These are phyloP conservation scores for Stichodactyla helianthus DNA, from an alignment of 64 coral and sea anemone genomes.

Conservation along the genomic window DNA sequence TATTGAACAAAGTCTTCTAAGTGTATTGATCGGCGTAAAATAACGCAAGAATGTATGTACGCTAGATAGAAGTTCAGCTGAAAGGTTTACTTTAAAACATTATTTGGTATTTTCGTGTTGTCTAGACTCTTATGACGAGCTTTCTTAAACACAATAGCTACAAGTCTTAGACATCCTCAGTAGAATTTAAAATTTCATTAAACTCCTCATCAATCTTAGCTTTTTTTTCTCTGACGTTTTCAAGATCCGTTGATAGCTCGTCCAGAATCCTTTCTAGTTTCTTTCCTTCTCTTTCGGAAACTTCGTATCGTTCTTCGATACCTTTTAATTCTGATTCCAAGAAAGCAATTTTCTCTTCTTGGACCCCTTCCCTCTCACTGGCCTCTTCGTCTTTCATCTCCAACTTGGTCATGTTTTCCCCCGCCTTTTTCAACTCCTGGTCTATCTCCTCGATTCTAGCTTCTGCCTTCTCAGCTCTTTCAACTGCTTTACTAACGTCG, in stretches of 20 bases:
- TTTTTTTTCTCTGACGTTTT: constrained; percentile 27
- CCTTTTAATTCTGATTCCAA: constrained; percentile 23
- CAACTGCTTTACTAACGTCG: constrained; percentile 22
- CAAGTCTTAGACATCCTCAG: neutral
- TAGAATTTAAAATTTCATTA: neutral
- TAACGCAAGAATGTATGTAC: constrained; percentile 4
- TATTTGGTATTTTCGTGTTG: neutral
- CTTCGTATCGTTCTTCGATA: constrained; percentile 7
- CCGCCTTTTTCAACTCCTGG: constrained; percentile 33
- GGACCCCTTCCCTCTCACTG: constrained; percentile 27
- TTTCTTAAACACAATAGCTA: neutral
- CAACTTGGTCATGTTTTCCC: constrained; percentile 51
- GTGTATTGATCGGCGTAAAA: neutral
- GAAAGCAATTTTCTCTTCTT: constrained; percentile 38
- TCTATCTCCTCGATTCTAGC: constrained; percentile 17
- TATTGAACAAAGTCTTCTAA: no score
- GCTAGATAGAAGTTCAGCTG: neutral
- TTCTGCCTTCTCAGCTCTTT: constrained; percentile 24
- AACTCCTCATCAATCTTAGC: constrained; percentile 19
- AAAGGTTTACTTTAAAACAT: constrained; percentile 1
- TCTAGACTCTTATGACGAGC: neutral
- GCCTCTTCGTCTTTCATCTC: constrained; percentile 34
- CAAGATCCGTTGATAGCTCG: constrained; percentile 10
- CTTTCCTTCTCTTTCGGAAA: neutral
- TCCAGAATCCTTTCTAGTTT: constrained; percentile 11